Evolutionary conservation across 1,140 invertebrate genomes (phyloP).

Genomic region (Homalodisca vitripennis): DNA sequence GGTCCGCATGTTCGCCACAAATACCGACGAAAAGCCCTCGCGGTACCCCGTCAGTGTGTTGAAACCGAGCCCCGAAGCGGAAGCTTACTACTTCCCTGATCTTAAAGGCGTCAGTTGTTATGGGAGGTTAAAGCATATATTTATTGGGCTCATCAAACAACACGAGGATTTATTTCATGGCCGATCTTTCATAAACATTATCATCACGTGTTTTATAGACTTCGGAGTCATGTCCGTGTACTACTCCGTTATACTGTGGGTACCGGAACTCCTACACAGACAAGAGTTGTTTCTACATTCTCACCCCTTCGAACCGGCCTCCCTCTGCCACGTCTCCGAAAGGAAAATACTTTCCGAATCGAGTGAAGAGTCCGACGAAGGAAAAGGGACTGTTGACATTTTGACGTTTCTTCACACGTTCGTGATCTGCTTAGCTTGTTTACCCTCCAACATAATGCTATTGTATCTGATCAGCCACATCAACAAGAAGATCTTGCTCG

Average conservation of each 20-base stretch:
- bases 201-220: conserved; percentile 10
- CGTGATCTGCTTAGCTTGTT: conserved; percentile 7
- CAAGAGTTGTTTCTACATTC: not conserved
- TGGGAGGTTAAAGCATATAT: not conserved
- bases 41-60: not conserved
- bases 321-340: no score
- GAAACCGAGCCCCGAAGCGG: not conserved
- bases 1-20: not conserved
- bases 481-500: not conserved
- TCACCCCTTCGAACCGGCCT: not conserved
- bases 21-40: not conserved
- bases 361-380: no score
- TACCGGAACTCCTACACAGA: not conserved
- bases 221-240: conserved; percentile 6
- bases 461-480: not conserved
- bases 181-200: not conserved
- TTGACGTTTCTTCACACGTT: conserved; percentile 5
- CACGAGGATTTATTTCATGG: conserved; percentile 4
- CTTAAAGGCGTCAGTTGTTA: not conserved
- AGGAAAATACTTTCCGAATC: no score
- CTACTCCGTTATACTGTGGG: not conserved
- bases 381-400: not conserved
- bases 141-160: not conserved
- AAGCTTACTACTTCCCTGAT: not conserved
- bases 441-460: not conserved